These are phyloP conservation scores for Ochropleura leucogaster DNA, from an alignment of 2,888 invertebrate species.

Conservation along the genomic window DNA sequence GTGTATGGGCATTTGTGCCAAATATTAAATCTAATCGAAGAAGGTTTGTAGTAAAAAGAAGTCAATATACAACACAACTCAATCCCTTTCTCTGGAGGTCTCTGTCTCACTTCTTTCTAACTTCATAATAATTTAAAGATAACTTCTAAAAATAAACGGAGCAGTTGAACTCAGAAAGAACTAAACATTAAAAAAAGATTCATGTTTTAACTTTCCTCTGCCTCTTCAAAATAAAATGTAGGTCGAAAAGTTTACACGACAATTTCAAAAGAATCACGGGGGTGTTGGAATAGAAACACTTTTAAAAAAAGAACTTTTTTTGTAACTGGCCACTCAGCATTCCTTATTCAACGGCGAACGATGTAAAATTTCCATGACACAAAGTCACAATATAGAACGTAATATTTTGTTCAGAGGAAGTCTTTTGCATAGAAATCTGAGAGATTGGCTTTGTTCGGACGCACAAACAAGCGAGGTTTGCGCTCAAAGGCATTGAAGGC, in stretches of 20 bases:
- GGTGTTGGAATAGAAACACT: slow-evolving; percentile 50
- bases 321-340: slow-evolving; percentile 75
- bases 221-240: slow-evolving; percentile 51
- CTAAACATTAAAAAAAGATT: slow-evolving; percentile 42
- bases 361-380: slow-evolving; percentile 82
- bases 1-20: too few species aligned
- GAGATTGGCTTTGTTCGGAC: slow-evolving; percentile 85
- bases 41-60: too few species aligned
- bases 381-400: slow-evolving; percentile 80
- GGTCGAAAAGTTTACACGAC: slow-evolving; percentile 42
- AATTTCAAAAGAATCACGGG: slow-evolving; percentile 54
- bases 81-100: neutral
- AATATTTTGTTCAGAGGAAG: slow-evolving; percentile 81
- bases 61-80: too few species aligned
- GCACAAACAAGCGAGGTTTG: slow-evolving; percentile 81
- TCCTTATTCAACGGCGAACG: slow-evolving; percentile 68
- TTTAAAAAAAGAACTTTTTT: slow-evolving; percentile 70
- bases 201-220: slow-evolving; percentile 26
- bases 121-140: neutral
- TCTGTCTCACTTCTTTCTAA: neutral
- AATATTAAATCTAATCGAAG: too few species aligned
- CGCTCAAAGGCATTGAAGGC: slow-evolving; percentile 79
- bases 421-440: slow-evolving; percentile 84
- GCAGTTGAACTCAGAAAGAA: slow-evolving; percentile 16
- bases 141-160: slow-evolving; percentile 18